These are phyloP conservation scores for Palythoa grandiflora DNA, from an alignment of 92 coral and sea anemone species.

Conservation along the genomic window DNA sequence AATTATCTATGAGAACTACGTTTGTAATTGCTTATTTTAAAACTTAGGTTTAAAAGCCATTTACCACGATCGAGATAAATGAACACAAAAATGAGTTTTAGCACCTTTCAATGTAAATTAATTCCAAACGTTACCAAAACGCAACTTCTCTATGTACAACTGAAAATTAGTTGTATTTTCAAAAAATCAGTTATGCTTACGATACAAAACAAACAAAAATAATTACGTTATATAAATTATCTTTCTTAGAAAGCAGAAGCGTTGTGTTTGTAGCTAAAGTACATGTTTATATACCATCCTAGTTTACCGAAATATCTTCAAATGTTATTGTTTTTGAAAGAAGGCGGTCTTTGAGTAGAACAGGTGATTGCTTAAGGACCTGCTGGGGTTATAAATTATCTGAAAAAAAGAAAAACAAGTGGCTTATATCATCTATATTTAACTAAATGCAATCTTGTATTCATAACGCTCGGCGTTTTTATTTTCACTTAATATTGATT, in stretches of 20 bases:
- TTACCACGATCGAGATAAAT: not conserved
- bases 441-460: not conserved
- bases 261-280: not conserved
- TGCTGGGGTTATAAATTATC: not conserved
- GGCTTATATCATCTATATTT: slow-evolving; percentile 32
- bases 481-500: not conserved
- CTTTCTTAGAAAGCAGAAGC: not conserved
- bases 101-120: not conserved
- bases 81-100: not conserved
- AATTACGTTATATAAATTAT: not conserved
- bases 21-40: not conserved
- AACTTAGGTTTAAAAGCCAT: not conserved
- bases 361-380: slow-evolving; percentile 31
- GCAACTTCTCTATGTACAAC: not conserved
- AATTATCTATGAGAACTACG: not conserved
- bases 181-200: not conserved
- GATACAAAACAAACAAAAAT: not conserved
- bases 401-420: not conserved
- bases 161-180: not conserved
- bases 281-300: not conserved
- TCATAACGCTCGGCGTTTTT: not conserved
- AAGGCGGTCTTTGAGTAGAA: not conserved
- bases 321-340: not conserved
- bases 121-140: not conserved
- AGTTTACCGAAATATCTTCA: not conserved